These are phyloP conservation scores for Colletes collaris DNA, from an alignment of 2,888 invertebrate species.

Conservation along the genomic window DNA sequence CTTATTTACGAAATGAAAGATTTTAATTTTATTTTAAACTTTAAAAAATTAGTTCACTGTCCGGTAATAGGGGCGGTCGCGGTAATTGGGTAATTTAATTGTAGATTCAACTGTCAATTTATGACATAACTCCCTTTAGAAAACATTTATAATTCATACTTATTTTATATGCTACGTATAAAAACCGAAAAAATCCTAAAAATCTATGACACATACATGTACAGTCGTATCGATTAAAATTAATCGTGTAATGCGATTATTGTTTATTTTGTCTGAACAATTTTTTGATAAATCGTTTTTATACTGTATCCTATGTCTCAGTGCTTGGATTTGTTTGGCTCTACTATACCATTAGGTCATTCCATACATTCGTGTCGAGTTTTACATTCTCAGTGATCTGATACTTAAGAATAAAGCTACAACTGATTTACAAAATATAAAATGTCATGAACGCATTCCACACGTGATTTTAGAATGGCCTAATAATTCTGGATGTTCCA, in stretches of 20 bases:
- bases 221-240: background rate
- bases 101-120: conserved; percentile 15
- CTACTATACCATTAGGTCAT: background rate
- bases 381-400: no score
- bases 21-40: no score
- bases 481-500: conserved; percentile 11
- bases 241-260: background rate
- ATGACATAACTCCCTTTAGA: conserved; percentile 1
- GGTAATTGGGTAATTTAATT: background rate
- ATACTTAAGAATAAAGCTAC: no score
- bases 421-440: no score
- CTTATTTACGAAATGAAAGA: no score
- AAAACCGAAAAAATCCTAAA: conserved; percentile 7
- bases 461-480: no score
- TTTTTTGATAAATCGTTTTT: background rate
- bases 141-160: conserved; percentile 25
- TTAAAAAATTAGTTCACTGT: no score
- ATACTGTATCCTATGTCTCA: background rate
- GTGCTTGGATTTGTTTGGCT: background rate
- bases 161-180: conserved; percentile 34
- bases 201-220: background rate
- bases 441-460: no score
- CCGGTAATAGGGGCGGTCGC: no score
- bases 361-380: no score
- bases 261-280: background rate